Conservation (phyloP, 2,113 vertebrate species). For the Callionymus lyra region DNA sequence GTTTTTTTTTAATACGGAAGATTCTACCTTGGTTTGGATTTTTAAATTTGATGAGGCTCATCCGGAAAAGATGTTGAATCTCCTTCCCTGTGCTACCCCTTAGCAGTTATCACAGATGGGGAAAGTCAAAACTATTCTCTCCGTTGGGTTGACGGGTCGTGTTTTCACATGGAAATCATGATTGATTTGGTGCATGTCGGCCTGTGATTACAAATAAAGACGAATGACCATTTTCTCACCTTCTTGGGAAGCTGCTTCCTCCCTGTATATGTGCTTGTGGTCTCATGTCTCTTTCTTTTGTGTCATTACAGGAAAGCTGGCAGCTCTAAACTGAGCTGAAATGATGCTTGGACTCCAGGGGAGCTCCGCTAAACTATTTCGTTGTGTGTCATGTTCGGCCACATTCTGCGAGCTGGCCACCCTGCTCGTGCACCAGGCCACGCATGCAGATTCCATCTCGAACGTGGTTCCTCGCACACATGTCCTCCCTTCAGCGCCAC, state of each 20-base stretch:
- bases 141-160: too few relatives aligned
- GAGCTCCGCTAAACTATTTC: constrained; percentile 56
- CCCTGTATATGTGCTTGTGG: too few relatives aligned
- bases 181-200: not conserved
- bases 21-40: too few relatives aligned
- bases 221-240: too few relatives aligned
- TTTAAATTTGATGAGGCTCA: too few relatives aligned
- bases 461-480: constrained; percentile 22
- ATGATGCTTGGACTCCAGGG: constrained; percentile 68
- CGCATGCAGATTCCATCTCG: constrained; percentile 17
- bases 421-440: constrained; percentile 65
- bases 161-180: not conserved
- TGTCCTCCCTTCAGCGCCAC: constrained; percentile 17
- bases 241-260: too few relatives aligned
- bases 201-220: too few relatives aligned
- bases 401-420: constrained; percentile 64
- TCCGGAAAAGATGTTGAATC: too few relatives aligned
- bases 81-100: too few relatives aligned
- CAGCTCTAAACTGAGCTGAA: constrained; percentile 13
- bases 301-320: constrained; percentile 30
- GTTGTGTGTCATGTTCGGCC: constrained; percentile 66
- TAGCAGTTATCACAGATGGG: too few relatives aligned
- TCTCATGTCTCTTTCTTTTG: constrained; percentile 2
- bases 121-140: too few relatives aligned
- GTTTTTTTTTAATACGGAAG: too few relatives aligned